Evolutionary conservation across 2,113 vertebrate genomes (phyloP).

Genomic region (Protomyctophum bolini): DNA sequence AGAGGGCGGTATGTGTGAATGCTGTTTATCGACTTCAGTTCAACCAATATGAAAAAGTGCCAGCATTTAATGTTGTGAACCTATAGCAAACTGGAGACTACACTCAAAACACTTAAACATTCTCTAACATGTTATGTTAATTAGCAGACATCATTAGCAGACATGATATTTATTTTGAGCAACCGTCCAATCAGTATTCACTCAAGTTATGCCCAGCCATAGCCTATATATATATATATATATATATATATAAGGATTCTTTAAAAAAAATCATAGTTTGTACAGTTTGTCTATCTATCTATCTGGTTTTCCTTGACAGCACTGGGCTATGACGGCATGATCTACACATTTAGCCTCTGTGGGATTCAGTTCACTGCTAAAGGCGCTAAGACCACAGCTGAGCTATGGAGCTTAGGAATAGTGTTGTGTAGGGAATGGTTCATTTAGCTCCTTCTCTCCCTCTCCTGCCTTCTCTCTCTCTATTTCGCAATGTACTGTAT

Average conservation of each 20-base stretch:
- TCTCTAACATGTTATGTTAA: too few species aligned
- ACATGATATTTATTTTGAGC: conserved; percentile 35
- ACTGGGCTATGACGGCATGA: conserved; percentile 26
- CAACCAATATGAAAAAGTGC: too few species aligned
- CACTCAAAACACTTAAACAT: too few species aligned
- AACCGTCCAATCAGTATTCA: conserved; percentile 34
- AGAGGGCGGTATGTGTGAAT: too few species aligned
- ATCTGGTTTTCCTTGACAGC: conserved; percentile 40
- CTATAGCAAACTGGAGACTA: too few species aligned
- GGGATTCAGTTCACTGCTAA: conserved; percentile 33
- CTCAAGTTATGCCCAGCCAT: conserved; percentile 52
- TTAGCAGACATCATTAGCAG: neutral
- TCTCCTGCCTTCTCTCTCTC: neutral
- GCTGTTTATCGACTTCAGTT: too few species aligned
- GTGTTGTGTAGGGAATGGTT: conserved; percentile 2
- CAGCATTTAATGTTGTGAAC: too few species aligned
- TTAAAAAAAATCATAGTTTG: too few species aligned
- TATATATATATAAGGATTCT: too few species aligned
- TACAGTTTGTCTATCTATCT: too few species aligned
- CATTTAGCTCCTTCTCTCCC: neutral
- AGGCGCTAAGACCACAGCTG: conserved; percentile 12
- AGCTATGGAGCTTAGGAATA: conserved; percentile 15
- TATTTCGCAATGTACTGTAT: neutral
- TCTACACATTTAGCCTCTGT: conserved; percentile 37
- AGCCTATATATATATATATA: too few species aligned